Evolutionary conservation across 1,140 invertebrate species (phyloP).

Genomic region (Glomeris maerens): DNA sequence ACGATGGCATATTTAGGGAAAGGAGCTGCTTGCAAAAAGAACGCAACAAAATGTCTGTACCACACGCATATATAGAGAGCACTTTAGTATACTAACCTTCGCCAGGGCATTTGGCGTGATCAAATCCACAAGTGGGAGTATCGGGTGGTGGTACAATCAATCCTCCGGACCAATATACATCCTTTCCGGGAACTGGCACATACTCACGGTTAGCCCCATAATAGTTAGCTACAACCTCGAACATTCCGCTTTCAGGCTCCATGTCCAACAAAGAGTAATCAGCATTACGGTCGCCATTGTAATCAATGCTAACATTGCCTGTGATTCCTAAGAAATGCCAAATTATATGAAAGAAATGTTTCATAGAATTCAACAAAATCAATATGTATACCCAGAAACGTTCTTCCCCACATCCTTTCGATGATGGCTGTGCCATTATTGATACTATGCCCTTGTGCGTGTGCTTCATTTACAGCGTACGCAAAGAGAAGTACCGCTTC

Average conservation of each 20-base stretch:
- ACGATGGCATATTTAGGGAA: conserved; percentile 70
- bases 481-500: conserved; percentile 88
- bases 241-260: conserved; percentile 61
- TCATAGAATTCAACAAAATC: too few species aligned
- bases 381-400: conserved; percentile 71
- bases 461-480: conserved; percentile 70
- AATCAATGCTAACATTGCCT: conserved; percentile 76
- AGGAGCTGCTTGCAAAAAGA: conserved; percentile 43
- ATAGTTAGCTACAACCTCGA: conserved; percentile 76
- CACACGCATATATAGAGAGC: not conserved
- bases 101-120: conserved; percentile 63
- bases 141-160: conserved; percentile 56
- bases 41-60: conserved; percentile 1
- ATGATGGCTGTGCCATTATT: conserved; percentile 50
- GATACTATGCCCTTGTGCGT: conserved; percentile 45
- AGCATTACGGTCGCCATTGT: conserved; percentile 74
- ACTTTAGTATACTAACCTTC: conserved; percentile 28
- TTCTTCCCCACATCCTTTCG: conserved; percentile 75
- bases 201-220: conserved; percentile 57
- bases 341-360: too few species aligned
- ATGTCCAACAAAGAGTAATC: conserved; percentile 83
- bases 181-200: conserved; percentile 48
- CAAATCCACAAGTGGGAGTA: conserved; percentile 80
- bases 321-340: conserved; percentile 53
- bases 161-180: conserved; percentile 77